phyloP scores from a whole-genome alignment of 2,888 invertebrate species.

The Magallana nippona region DNA sequence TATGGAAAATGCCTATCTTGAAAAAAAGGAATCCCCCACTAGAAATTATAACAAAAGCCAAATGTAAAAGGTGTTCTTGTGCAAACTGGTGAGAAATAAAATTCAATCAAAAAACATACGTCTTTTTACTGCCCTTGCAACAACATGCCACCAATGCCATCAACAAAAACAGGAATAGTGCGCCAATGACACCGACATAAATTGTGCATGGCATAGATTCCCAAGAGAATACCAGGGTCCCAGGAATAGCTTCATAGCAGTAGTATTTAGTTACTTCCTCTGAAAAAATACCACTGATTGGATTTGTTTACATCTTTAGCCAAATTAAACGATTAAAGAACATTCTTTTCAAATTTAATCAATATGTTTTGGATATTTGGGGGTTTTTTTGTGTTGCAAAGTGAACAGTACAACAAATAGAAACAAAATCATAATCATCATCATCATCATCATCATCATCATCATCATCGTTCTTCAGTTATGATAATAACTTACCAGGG shows the following conservation, averaged over 20 bases:
- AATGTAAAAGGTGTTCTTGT: too few relatives aligned
- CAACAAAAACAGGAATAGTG: constrained; percentile 46
- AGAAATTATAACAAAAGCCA: too few relatives aligned
- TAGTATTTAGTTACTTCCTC: constrained; percentile 55
- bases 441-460: too few relatives aligned
- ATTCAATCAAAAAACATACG: too few relatives aligned
- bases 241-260: constrained; percentile 60
- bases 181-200: constrained; percentile 56
- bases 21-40: too few relatives aligned
- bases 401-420: neutral
- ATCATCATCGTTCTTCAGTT: too few relatives aligned
- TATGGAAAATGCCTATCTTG: too few relatives aligned
- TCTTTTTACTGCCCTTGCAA: constrained; percentile 48
- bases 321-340: too few relatives aligned
- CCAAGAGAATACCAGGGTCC: constrained; percentile 54
- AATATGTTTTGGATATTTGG: neutral
- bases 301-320: neutral
- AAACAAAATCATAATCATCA: too few relatives aligned
- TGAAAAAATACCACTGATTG: constrained; percentile 40
- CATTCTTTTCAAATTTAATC: neutral
- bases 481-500: constrained; percentile 35
- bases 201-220: constrained; percentile 61
- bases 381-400: neutral
- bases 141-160: constrained; percentile 47
- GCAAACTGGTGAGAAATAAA: neutral